These are phyloP conservation scores for Gorsachius goisagi DNA, from an alignment of 2,113 vertebrate species.

Conservation along the genomic window DNA sequence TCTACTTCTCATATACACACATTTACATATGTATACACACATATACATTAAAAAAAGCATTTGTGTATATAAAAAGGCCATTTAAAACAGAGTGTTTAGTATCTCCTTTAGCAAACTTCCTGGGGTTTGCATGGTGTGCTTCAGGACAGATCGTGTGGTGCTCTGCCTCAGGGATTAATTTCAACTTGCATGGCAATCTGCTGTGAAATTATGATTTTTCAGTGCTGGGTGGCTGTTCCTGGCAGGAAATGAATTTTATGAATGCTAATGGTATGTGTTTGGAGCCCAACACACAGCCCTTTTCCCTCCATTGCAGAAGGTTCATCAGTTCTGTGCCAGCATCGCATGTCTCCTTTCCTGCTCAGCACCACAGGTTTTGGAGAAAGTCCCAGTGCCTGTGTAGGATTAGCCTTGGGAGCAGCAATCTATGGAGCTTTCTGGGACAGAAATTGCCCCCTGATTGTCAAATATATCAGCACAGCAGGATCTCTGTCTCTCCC, in stretches of 20 bases:
- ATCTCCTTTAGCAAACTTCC: background rate
- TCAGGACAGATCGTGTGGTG: background rate
- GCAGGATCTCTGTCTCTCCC: background rate
- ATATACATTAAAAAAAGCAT: background rate
- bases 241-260: slow-evolving; percentile 23
- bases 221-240: slow-evolving; percentile 18
- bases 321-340: background rate
- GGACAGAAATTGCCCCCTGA: background rate
- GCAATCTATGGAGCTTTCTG: background rate
- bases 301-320: background rate
- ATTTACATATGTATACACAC: background rate
- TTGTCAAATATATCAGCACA: background rate
- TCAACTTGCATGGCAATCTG: background rate
- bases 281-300: background rate
- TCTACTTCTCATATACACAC: background rate
- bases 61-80: background rate
- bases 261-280: background rate
- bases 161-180: slow-evolving; percentile 18
- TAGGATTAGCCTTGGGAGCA: background rate
- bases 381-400: background rate
- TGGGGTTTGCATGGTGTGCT: rapidly evolving
- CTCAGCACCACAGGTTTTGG: background rate
- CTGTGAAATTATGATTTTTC: slow-evolving; percentile 63
- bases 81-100: background rate
- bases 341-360: rapidly evolving